Conservation (phyloP, 2,797 vertebrate genomes). For the Percopsis omiscomaycus region DNA sequence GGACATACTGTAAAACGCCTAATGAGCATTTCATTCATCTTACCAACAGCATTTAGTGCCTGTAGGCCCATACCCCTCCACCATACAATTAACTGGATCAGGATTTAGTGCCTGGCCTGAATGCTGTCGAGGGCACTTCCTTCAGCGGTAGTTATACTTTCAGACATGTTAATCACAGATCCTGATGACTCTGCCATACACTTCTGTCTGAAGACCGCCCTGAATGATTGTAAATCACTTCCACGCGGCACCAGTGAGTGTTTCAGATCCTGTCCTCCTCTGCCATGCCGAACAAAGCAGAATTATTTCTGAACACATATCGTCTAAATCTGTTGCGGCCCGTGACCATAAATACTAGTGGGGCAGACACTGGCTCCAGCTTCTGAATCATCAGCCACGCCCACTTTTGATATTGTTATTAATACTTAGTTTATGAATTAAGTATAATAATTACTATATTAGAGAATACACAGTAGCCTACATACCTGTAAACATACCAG, state of each 20-base stretch:
- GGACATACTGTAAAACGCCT: slow-evolving; percentile 57
- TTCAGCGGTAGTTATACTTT: slow-evolving; percentile 61
- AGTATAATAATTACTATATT: no score
- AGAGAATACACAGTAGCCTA: no score
- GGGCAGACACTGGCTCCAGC: no score
- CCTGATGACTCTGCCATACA: slow-evolving; percentile 72
- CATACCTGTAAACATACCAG: no score
- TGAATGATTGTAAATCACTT: slow-evolving; percentile 61
- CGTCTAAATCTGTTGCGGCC: no score
- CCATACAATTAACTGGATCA: slow-evolving; percentile 72
- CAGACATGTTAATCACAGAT: slow-evolving; percentile 74
- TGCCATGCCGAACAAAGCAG: slow-evolving; percentile 37
- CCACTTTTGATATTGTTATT: no score
- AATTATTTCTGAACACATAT: slow-evolving; percentile 26
- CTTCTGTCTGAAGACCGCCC: slow-evolving; percentile 58
- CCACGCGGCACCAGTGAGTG: slow-evolving; percentile 22
- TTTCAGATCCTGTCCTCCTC: slow-evolving; percentile 7
- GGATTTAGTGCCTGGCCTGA: slow-evolving; percentile 68
- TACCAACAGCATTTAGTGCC: slow-evolving; percentile 52
- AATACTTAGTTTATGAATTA: no score
- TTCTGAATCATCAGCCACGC: no score
- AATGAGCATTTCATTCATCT: slow-evolving; percentile 67
- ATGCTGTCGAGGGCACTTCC: slow-evolving; percentile 68
- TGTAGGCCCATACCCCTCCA: slow-evolving; percentile 50
- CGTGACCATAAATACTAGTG: no score